These are phyloP conservation scores for Haplochromis burtoni DNA, from an alignment of 2,113 vertebrate species.

Conservation along the genomic window DNA sequence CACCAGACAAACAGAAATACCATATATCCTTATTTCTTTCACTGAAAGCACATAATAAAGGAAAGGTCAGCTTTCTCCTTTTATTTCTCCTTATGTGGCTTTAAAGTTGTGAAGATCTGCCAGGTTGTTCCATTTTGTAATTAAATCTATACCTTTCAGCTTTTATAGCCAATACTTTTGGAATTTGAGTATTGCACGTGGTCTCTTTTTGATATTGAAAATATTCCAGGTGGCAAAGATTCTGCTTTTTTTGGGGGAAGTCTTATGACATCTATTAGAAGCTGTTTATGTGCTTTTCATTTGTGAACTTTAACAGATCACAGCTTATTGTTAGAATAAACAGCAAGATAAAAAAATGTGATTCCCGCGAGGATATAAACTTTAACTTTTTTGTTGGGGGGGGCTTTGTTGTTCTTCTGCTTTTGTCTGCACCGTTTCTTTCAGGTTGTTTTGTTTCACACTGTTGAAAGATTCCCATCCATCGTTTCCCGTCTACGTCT, in stretches of 20 bases:
- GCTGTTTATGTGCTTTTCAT: neutral
- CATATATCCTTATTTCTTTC: neutral
- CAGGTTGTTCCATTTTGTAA: neutral
- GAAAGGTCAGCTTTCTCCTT: neutral
- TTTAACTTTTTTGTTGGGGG: neutral
- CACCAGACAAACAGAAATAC: neutral
- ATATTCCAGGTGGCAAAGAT: neutral
- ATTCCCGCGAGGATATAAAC: neutral
- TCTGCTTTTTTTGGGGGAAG: fast-evolving
- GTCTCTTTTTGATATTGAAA: neutral
- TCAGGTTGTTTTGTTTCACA: neutral
- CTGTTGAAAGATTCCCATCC: neutral
- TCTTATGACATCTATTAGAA: neutral
- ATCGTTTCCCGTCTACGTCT: neutral
- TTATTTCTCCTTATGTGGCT: neutral
- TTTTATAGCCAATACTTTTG: neutral
- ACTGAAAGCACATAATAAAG: neutral
- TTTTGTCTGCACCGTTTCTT: neutral
- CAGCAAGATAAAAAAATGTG: neutral
- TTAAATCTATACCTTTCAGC: neutral
- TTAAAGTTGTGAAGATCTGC: neutral
- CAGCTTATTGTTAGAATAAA: neutral
- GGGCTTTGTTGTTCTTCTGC: neutral
- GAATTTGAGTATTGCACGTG: neutral
- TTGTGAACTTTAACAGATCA: neutral